Evolutionary conservation across 1,140 invertebrate genomes (phyloP).

Genomic region (Saxidomus purpurata): DNA sequence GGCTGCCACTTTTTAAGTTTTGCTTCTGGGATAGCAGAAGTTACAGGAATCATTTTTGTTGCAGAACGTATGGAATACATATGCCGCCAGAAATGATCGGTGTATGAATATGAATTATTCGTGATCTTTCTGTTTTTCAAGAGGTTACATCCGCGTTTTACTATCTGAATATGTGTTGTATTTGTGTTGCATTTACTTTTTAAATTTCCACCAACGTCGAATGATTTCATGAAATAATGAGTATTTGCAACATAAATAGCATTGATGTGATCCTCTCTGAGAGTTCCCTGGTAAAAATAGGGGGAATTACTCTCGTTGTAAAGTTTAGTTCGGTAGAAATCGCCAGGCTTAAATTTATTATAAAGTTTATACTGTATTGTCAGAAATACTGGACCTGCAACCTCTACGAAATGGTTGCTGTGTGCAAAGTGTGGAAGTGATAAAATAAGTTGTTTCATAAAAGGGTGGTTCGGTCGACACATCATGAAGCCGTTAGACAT

Average conservation of each 20-base stretch:
- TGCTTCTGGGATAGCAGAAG: not conserved
- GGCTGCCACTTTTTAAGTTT: not conserved
- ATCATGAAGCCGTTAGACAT: conserved; percentile 39
- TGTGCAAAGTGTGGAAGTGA: not conserved
- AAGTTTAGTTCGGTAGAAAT: not conserved
- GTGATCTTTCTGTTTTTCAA: not conserved
- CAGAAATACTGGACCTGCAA: conserved; percentile 8
- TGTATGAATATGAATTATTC: not conserved
- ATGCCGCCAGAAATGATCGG: not conserved
- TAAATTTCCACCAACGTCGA: not conserved
- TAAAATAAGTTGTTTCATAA: conserved; percentile 2
- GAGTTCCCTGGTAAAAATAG: conserved; percentile 8
- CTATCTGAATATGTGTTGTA: not conserved
- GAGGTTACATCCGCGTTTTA: not conserved
- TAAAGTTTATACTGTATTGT: not conserved
- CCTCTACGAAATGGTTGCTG: not conserved
- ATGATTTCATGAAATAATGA: conserved; percentile 15
- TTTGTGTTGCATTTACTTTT: not conserved
- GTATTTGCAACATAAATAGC: conserved; percentile 42
- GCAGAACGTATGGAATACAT: too few relatives aligned
- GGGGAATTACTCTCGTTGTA: not conserved
- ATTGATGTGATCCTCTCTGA: not conserved
- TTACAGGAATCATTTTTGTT: not conserved
- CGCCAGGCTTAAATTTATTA: not conserved
- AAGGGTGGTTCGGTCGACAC: conserved; percentile 37